Base-by-base conservation (phyloP, 2,113 vertebrate species). In the Probosciger aterrimus region DNA sequence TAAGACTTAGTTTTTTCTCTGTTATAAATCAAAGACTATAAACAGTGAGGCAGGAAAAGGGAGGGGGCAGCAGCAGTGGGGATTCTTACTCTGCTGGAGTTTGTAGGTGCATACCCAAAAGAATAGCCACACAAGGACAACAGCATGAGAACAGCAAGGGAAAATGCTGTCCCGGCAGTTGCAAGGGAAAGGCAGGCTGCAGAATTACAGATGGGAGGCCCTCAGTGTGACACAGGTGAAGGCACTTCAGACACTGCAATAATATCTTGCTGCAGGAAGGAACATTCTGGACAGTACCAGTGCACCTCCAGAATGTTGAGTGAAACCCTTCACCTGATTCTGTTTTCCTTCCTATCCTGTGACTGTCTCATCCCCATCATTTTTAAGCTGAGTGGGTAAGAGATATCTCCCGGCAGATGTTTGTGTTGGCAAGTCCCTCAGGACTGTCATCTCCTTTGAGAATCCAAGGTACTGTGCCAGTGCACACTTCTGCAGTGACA, bases 271-370 rank as follows among this genome's bases (percentile, higher is more conserved):
- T 44, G 30, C 43, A 75, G 35, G 17, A 86, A 83, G 35, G 43
- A 70, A 3, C 43, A 13, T 31, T 93, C 30, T 43, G 92, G 64
- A 55, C 60, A 70, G 53, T 15, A 43, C 15, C 18, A 18, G 17
- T 6, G 67, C 19, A 44, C 18, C 23, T 1, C 3, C 20, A 52
- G 71, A 90, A 59, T n/a, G 20, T 39, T 0, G 0, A 80, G 16
- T 25, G 35, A 65, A 78, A 3, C 24, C 13, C 27, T 88, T 67
- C 60, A 75, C 33, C 37, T 35, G 20, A 63, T 81, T 79, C 44
- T n/a, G 9, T 50, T 78, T 87, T 68, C 43, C 52, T 81, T 87
- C 52, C 35, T 65, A 1, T 47, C 11, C 33, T 23, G 24, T 60
- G 50, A 68, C 46, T 27, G 19, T 37, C 15, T 35, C 33, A n/a